Conservation (phyloP, 2,888 invertebrate species). For the Lamellibrachia satsuma region DNA sequence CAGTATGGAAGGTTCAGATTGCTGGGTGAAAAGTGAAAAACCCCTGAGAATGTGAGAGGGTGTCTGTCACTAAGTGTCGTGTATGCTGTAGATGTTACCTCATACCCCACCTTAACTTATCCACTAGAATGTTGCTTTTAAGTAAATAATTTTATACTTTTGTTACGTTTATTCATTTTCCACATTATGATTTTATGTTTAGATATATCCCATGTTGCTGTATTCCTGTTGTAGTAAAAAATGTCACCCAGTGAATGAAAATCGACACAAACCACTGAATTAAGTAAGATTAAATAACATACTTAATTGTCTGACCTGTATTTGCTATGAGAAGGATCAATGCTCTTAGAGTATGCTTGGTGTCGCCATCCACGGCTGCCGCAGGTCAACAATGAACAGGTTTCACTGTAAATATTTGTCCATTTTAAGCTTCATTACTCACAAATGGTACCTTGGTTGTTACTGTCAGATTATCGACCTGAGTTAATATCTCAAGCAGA, state of each 20-base stretch:
- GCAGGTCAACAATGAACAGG: neutral
- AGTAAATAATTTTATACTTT: neutral
- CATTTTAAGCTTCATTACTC: neutral
- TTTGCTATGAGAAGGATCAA: neutral
- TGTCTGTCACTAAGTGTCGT: neutral
- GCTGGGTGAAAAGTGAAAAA: neutral
- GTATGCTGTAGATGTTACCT: neutral
- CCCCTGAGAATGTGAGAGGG: neutral
- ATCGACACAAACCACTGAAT: neutral
- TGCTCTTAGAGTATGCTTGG: neutral
- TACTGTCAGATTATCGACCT: conserved; percentile 5
- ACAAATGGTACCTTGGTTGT: neutral
- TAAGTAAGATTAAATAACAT: neutral
- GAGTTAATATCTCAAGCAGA: conserved; percentile 17
- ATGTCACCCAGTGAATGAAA: neutral
- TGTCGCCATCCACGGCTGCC: neutral
- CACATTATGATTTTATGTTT: neutral
- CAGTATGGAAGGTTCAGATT: neutral
- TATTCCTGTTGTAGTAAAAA: neutral
- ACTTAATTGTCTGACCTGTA: neutral
- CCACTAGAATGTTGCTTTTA: neutral
- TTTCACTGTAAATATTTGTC: neutral
- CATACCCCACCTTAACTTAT: neutral
- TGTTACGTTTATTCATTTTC: neutral
- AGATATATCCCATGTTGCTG: neutral